Evolutionary conservation across 2,113 vertebrate genomes (phyloP).

Genomic region (Pygathrix nemaeus): DNA sequence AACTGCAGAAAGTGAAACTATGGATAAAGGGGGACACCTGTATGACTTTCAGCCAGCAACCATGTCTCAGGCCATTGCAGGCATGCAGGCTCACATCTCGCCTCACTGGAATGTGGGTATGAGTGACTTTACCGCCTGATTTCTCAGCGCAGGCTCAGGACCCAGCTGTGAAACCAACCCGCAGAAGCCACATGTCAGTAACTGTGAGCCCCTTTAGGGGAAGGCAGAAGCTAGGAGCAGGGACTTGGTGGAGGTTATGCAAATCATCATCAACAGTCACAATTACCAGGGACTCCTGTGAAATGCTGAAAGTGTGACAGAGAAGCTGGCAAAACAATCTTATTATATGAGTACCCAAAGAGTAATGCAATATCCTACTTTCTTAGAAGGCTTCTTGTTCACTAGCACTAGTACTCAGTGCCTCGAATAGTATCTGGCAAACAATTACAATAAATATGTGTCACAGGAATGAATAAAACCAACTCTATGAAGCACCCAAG

Average conservation of each 20-base stretch:
- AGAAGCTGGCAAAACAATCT: background rate
- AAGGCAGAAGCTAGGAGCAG: background rate
- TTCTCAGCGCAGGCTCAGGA: background rate
- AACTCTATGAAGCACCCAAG: background rate
- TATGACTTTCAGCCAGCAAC: background rate
- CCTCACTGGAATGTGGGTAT: accelerated
- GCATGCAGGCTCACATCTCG: background rate
- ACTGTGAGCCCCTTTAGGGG: too few relatives aligned
- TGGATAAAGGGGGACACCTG: background rate
- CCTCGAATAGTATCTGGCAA: background rate
- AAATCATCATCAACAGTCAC: background rate
- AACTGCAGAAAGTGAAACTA: background rate
- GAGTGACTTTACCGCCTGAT: too few relatives aligned
- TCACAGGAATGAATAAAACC: background rate
- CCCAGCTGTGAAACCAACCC: background rate
- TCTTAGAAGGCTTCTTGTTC: background rate
- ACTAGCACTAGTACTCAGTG: background rate
- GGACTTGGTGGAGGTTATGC: background rate
- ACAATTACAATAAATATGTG: background rate
- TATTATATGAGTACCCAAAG: background rate
- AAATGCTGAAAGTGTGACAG: background rate
- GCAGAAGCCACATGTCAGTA: background rate
- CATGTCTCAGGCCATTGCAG: background rate
- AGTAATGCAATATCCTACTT: background rate
- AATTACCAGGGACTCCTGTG: background rate